Conservation (phyloP, 2,797 vertebrate genomes). For the Gymnopithys bicolor region DNA sequence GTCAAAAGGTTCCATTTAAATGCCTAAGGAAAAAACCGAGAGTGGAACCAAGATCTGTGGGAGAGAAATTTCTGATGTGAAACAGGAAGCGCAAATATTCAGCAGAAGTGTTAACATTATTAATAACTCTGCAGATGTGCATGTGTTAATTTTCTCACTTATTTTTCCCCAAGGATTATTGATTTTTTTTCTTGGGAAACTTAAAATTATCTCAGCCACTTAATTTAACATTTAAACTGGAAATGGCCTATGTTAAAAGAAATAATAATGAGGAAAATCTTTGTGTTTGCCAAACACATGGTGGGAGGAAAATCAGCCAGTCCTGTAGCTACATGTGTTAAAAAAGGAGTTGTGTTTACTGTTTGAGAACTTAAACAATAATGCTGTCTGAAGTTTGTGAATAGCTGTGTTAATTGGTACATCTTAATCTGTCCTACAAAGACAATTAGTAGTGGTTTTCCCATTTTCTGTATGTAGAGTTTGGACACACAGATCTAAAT, state of each 20-base stretch:
- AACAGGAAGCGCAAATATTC: not conserved
- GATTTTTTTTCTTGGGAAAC: not conserved
- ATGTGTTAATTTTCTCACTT: not conserved
- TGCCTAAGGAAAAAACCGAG: not conserved
- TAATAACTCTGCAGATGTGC: not conserved
- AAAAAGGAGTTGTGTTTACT: not conserved
- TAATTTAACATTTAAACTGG: not conserved
- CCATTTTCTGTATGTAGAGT: not conserved
- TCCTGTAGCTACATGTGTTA: not conserved
- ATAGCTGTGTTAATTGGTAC: not conserved
- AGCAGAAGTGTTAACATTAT: not conserved
- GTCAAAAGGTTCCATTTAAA: slow-evolving; percentile 29
- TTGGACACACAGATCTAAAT: not conserved
- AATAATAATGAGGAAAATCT: no score
- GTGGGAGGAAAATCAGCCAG: not conserved
- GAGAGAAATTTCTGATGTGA: not conserved
- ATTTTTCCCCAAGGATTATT: not conserved
- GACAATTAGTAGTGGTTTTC: not conserved
- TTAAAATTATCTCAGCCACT: not conserved
- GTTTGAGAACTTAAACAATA: not conserved
- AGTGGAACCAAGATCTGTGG: not conserved
- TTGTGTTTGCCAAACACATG: not conserved
- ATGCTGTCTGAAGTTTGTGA: not conserved
- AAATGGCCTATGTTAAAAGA: not conserved
- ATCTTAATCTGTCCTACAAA: not conserved